phyloP scores from a whole-genome alignment of 2,797 vertebrate genomes.

The Peromyscus aztecus region DNA sequence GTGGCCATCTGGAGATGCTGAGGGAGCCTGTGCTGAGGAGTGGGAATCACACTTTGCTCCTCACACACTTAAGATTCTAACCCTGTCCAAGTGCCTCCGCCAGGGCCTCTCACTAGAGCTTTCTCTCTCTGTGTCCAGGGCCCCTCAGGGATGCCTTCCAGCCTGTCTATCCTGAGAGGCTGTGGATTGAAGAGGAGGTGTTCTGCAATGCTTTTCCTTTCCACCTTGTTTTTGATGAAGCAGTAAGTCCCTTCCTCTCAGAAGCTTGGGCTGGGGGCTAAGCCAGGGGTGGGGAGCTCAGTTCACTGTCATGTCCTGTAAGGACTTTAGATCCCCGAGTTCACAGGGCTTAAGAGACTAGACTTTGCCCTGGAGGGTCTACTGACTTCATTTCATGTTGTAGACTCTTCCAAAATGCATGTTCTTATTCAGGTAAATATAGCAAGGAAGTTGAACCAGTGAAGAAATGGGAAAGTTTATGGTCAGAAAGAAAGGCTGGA shows the following conservation, averaged over 20 bases:
- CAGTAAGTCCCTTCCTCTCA: constrained; percentile 82
- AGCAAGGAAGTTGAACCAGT: neutral
- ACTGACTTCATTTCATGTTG: neutral
- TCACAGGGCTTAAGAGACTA: neutral
- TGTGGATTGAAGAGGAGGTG: constrained; percentile 88
- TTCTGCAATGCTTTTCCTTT: constrained; percentile 91
- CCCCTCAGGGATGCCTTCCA: constrained; percentile 80
- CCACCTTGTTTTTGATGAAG: constrained; percentile 89
- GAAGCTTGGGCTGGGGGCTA: too few species aligned
- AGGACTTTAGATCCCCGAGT: neutral
- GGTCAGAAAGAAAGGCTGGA: neutral
- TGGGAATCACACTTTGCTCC: neutral
- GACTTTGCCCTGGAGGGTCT: neutral
- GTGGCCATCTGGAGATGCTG: constrained; percentile 74
- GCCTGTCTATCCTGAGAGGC: constrained; percentile 87
- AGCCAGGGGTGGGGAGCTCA: neutral
- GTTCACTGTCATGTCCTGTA: neutral
- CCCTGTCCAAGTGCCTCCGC: neutral
- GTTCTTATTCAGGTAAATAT: neutral
- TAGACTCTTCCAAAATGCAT: neutral
- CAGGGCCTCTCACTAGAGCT: neutral
- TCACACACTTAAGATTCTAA: constrained; percentile 1
- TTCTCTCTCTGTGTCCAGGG: constrained; percentile 78
- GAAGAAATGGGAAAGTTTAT: neutral
- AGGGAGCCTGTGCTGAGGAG: constrained; percentile 15